Percentiles rank a stretch among this genome's conserved stretches.
These are phyloP conservation scores for Augochlorella aurata DNA, from an alignment of 2,888 invertebrate genomes.

Conservation along the genomic window DNA sequence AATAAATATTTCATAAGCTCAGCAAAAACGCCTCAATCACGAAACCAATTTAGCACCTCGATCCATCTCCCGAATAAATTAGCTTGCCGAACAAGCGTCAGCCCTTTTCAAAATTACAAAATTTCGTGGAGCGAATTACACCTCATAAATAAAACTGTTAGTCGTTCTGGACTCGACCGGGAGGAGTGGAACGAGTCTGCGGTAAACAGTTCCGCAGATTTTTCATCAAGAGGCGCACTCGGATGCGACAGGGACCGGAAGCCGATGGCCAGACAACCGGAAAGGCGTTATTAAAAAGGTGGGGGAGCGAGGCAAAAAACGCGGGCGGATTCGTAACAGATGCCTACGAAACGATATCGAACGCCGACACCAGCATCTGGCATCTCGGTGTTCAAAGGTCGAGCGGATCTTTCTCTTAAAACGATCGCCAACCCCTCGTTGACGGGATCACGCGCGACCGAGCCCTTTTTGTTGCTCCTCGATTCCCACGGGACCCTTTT, in stretches of 20 bases:
- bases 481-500: slow-evolving; percentile 26
- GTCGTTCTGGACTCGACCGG: neutral
- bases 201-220: neutral
- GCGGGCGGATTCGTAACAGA: slow-evolving; percentile 38
- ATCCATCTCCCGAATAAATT: neutral
- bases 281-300: slow-evolving; percentile 45
- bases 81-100: neutral
- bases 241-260: neutral
- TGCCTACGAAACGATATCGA: slow-evolving; percentile 39
- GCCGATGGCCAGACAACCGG: neutral
- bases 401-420: slow-evolving; percentile 59
- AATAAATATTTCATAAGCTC: slow-evolving; percentile 4
- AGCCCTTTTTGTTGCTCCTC: slow-evolving; percentile 43
- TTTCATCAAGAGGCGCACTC: neutral
- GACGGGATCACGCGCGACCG: slow-evolving; percentile 56
- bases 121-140: neutral
- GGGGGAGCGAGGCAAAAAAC: slow-evolving; percentile 38
- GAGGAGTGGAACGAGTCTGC: neutral
- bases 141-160: neutral
- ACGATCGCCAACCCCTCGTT: slow-evolving; percentile 63
- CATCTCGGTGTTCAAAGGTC: slow-evolving; percentile 51
- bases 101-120: neutral
- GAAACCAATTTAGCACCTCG: neutral
- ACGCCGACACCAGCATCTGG: slow-evolving; percentile 60
- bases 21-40: neutral